Evolutionary conservation across 2,797 vertebrate species (phyloP).

Genomic region (Discoglossus pictus): DNA sequence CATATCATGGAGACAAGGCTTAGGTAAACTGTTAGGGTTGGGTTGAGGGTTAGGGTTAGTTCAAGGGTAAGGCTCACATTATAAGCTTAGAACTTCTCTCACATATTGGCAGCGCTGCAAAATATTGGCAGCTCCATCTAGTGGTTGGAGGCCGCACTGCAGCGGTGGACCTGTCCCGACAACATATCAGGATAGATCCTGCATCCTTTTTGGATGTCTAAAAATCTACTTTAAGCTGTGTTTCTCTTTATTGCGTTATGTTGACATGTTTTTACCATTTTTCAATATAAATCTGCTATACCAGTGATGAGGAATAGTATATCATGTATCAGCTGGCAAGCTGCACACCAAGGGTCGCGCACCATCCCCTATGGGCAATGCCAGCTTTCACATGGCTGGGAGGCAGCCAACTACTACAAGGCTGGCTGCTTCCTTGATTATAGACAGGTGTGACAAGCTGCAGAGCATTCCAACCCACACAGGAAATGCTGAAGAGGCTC

Average conservation of each 20-base stretch:
- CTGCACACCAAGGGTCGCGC: constrained; percentile 1
- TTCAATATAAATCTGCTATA: too few relatives aligned
- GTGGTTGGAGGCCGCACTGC: neutral
- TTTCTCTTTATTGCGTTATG: too few relatives aligned
- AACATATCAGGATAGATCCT: constrained; percentile 2
- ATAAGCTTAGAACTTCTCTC: too few relatives aligned
- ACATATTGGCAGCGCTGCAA: too few relatives aligned
- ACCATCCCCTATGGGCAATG: constrained; percentile 14
- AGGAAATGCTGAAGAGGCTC: constrained; percentile 37
- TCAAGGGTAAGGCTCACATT: too few relatives aligned
- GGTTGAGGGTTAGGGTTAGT: too few relatives aligned
- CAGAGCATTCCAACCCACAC: constrained; percentile 41
- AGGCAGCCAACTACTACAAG: constrained; percentile 17
- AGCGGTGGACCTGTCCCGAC: neutral
- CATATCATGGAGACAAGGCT: too few relatives aligned
- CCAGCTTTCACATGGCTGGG: constrained; percentile 33
- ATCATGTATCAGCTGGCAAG: constrained; percentile 10
- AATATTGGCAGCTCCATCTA: too few relatives aligned
- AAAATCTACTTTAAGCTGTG: too few relatives aligned
- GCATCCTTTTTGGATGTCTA: too few relatives aligned
- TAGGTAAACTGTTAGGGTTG: too few relatives aligned
- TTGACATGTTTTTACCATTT: too few relatives aligned
- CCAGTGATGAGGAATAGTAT: constrained; percentile 3
- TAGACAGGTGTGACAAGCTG: constrained; percentile 32
- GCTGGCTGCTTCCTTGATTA: constrained; percentile 23